A percentile compares a stretch with the other conserved stretches of the same genome.
Evolutionary conservation across 2,113 vertebrate genomes (phyloP).

Genomic region (Lepisosteus oculatus): DNA sequence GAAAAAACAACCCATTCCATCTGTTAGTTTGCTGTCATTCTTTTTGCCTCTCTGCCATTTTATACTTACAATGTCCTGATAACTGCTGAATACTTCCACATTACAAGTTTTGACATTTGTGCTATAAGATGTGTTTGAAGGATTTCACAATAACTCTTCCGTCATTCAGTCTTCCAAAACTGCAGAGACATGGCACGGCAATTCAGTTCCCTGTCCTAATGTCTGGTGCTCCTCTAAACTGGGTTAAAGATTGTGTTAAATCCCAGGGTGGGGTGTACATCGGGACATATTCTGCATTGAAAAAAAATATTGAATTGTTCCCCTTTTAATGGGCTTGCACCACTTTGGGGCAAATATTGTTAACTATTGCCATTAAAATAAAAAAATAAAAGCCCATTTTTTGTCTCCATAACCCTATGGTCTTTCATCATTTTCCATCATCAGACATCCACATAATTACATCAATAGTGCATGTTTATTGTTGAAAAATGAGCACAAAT

Average conservation of each 20-base stretch:
- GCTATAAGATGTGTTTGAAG: background rate
- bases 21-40: background rate
- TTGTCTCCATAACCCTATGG: too few relatives aligned
- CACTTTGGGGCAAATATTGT: too few relatives aligned
- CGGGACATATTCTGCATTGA: too few relatives aligned
- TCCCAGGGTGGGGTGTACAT: too few relatives aligned
- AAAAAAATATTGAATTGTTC: too few relatives aligned
- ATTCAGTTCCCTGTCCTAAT: background rate
- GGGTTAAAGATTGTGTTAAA: too few relatives aligned
- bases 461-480: background rate
- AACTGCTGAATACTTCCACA: background rate
- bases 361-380: too few relatives aligned
- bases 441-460: background rate
- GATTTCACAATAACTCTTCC: background rate
- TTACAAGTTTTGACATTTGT: slow-evolving; percentile 1
- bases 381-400: too few relatives aligned
- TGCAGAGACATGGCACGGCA: background rate
- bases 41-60: background rate
- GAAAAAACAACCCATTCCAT: background rate
- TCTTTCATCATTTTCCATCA: background rate
- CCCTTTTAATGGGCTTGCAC: too few relatives aligned
- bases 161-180: background rate
- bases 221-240: background rate
- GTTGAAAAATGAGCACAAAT: slow-evolving; percentile 3
- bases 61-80: background rate